Conservation (phyloP, 2,888 invertebrate species). For the Hipparchia semele region DNA sequence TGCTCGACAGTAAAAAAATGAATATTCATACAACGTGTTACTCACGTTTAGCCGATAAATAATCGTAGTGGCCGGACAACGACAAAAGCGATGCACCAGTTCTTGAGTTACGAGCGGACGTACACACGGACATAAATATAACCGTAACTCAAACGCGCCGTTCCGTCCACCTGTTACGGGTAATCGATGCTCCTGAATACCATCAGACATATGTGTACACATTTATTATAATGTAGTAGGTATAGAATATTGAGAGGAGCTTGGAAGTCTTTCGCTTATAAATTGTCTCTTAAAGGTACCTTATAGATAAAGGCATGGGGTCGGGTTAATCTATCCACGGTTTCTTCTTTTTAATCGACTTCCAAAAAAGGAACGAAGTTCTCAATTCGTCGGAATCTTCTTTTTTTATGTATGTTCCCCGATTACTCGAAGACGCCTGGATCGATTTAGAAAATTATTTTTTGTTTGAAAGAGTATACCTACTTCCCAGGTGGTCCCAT, state of each 20-base stretch:
- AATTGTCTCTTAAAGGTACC: background rate
- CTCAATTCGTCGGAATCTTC: too few species aligned
- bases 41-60: constrained; percentile 51
- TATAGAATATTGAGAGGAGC: background rate
- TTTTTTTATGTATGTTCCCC: too few species aligned
- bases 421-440: too few species aligned
- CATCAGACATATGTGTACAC: constrained; percentile 39
- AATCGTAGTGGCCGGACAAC: constrained; percentile 44
- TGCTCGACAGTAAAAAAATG: constrained; percentile 33
- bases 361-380: too few species aligned
- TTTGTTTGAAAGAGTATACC: too few species aligned
- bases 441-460: too few species aligned
- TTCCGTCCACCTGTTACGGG: constrained; percentile 72
- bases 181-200: constrained; percentile 65
- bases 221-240: background rate
- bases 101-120: constrained; percentile 55
- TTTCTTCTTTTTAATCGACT: too few species aligned
- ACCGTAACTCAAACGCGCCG: constrained; percentile 69
- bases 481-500: too few species aligned
- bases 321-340: too few species aligned
- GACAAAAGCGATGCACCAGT: constrained; percentile 51
- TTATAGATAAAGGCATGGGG: too few species aligned
- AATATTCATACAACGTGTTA: constrained; percentile 44
- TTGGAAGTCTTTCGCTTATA: background rate
- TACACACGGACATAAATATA: constrained; percentile 66